Conservation (phyloP, 2,888 invertebrate genomes). For the Drosophila putrida region DNA sequence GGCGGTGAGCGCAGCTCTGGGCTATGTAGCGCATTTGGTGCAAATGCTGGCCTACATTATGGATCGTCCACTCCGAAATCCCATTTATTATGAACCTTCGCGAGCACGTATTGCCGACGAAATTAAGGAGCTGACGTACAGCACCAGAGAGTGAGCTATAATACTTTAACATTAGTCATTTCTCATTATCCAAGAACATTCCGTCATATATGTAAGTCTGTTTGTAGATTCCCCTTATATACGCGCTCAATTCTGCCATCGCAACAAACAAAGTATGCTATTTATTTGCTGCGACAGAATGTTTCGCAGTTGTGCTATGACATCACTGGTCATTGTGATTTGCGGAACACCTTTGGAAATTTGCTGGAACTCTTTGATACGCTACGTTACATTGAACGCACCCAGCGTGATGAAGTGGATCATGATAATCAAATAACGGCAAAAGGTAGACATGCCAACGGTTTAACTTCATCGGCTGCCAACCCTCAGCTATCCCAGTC, state of each 20-base stretch:
- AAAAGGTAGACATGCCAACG: constrained; percentile 50
- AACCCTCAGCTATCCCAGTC: constrained; percentile 75
- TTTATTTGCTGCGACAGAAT: constrained; percentile 97
- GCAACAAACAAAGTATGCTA: constrained; percentile 91
- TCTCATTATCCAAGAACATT: neutral
- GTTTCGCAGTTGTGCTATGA: constrained; percentile 92
- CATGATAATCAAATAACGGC: constrained; percentile 12
- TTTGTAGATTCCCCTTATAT: constrained; percentile 92
- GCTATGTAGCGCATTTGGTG: constrained; percentile 93
- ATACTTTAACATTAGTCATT: neutral
- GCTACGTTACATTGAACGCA: constrained; percentile 70
- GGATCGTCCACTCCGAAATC: constrained; percentile 94
- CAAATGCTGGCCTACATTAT: constrained; percentile 93
- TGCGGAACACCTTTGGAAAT: constrained; percentile 83
- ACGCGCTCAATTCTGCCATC: constrained; percentile 84
- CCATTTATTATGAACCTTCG: constrained; percentile 92
- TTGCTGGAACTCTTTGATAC: constrained; percentile 78
- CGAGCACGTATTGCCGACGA: constrained; percentile 93
- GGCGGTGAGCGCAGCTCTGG: constrained; percentile 93
- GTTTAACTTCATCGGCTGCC: constrained; percentile 38
- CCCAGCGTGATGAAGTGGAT: constrained; percentile 58
- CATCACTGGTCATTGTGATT: constrained; percentile 79
- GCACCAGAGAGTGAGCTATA: constrained; percentile 87
- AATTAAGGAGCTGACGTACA: constrained; percentile 89
- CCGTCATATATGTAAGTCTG: neutral